Conservation (phyloP, 2,888 invertebrate species). For the Volucella zonaria region DNA sequence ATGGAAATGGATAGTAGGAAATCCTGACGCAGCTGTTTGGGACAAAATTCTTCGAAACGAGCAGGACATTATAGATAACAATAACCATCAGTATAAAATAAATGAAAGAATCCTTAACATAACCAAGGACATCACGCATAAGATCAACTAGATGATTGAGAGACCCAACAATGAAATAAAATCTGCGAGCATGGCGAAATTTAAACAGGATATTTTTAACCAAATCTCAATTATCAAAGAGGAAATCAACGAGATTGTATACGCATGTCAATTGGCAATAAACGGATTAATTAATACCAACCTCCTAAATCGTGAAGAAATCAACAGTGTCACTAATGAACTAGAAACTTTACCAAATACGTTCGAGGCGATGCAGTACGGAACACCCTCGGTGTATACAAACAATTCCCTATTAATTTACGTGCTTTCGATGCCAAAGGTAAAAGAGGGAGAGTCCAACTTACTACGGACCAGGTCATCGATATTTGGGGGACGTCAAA, state of each 20-base stretch:
- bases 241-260: constrained; percentile 32
- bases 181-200: background rate
- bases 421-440: background rate
- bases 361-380: constrained; percentile 38
- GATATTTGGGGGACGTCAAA: too few species aligned
- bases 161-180: background rate
- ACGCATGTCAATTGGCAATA: constrained; percentile 51
- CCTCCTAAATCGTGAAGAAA: constrained; percentile 49
- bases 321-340: constrained; percentile 35
- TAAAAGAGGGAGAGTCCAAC: constrained; percentile 7
- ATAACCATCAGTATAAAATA: constrained; percentile 12
- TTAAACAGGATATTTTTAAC: constrained; percentile 24
- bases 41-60: constrained; percentile 23
- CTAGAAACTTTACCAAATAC: too few species aligned
- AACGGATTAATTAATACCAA: constrained; percentile 56
- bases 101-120: background rate
- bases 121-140: background rate
- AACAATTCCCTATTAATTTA: constrained; percentile 27
- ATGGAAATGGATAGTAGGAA: constrained; percentile 38
- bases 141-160: background rate
- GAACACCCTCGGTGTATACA: constrained; percentile 50
- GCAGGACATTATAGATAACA: constrained; percentile 12
- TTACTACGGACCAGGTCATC: background rate
- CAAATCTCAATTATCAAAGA: constrained; percentile 3
- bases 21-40: constrained; percentile 26